Percentiles rank a stretch among this genome's conserved stretches.
phyloP scores from a whole-genome alignment of 1,140 invertebrate species.

The Lordiphosa clarofinis region DNA sequence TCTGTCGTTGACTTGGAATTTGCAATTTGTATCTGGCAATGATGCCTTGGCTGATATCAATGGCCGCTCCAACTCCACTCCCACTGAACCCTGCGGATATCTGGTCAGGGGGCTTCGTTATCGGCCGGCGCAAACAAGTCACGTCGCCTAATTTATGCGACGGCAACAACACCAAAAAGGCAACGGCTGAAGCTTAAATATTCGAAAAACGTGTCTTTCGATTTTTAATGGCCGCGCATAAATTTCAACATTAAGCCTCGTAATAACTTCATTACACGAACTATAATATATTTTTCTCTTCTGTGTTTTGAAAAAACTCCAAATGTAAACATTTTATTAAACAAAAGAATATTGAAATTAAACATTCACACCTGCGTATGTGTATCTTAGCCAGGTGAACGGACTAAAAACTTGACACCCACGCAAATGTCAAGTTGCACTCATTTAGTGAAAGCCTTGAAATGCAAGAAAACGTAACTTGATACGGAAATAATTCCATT shows the following conservation, averaged over 20 bases:
- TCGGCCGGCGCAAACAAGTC: slow-evolving; percentile 66
- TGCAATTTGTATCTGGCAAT: slow-evolving; percentile 56
- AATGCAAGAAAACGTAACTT: no score
- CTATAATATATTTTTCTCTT: slow-evolving; percentile 57
- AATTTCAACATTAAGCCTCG: slow-evolving; percentile 75
- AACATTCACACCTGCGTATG: no score
- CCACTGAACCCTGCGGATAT: slow-evolving; percentile 5
- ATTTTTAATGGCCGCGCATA: slow-evolving; percentile 75
- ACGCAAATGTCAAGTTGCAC: no score
- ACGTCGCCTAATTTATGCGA: slow-evolving; percentile 76
- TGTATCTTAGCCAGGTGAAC: no score
- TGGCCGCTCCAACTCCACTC: not conserved
- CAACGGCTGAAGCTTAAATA: slow-evolving; percentile 58
- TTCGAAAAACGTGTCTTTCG: slow-evolving; percentile 75
- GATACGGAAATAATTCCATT: no score
- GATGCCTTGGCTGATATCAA: slow-evolving; percentile 54
- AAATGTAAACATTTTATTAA: slow-evolving; percentile 7
- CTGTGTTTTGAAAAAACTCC: not conserved
- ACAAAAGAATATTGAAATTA: slow-evolving; percentile 10
- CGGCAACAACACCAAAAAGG: slow-evolving; percentile 53
- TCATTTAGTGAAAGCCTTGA: no score
- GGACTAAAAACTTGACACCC: no score
- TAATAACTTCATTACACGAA: slow-evolving; percentile 77
- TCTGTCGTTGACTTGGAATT: slow-evolving; percentile 42
- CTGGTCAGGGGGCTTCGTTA: slow-evolving; percentile 48